A percentile compares a stretch with the other conserved stretches of the same genome.
These are phyloP conservation scores for Dynastes maya DNA, from an alignment of 2,888 invertebrate genomes.

Conservation along the genomic window DNA sequence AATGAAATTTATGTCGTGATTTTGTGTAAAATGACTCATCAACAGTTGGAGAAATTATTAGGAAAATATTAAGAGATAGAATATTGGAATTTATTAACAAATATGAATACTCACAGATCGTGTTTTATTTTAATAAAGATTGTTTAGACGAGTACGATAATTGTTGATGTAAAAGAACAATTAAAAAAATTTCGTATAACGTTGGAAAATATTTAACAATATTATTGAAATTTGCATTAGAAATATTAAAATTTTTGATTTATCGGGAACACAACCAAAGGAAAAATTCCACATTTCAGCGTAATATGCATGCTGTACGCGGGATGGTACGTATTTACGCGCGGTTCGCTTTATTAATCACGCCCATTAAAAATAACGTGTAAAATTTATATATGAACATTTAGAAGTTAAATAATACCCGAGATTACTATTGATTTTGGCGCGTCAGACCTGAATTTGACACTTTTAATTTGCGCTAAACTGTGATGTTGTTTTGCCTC, in stretches of 20 bases:
- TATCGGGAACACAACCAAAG: neutral
- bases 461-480: conserved; percentile 47
- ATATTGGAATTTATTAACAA: too few species aligned
- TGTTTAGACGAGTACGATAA: too few species aligned
- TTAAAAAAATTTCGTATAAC: too few species aligned
- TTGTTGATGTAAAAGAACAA: too few species aligned
- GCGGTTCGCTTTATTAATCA: conserved; percentile 7
- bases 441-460: conserved; percentile 40
- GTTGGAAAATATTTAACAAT: neutral
- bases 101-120: too few species aligned
- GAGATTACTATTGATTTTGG: conserved; percentile 32
- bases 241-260: conserved; percentile 14
- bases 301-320: neutral
- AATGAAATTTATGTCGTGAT: too few species aligned
- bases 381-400: neutral
- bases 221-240: conserved; percentile 13
- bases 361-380: neutral
- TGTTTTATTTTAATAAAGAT: too few species aligned
- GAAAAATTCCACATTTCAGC: neutral
- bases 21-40: too few species aligned
- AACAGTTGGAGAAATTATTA: too few species aligned
- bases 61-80: too few species aligned
- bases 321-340: neutral
- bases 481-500: conserved; percentile 3
- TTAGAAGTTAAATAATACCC: conserved; percentile 12